Conservation (phyloP, 1,140 invertebrate species). For the Drosophila azteca region DNA sequence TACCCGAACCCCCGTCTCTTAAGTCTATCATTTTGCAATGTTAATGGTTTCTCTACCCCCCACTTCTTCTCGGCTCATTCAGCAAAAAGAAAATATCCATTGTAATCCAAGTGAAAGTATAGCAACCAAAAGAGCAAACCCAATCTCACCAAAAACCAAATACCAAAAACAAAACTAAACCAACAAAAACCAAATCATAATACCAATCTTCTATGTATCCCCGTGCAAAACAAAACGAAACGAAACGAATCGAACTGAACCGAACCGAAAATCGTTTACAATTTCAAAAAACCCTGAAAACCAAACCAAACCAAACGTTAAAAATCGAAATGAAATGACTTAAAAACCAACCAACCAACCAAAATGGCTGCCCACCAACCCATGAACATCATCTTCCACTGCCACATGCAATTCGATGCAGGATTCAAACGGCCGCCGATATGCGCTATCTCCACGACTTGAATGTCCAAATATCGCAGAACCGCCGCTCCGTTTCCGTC, state of each 20-base stretch:
- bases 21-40: slow-evolving; percentile 45
- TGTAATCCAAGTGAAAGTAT: slow-evolving; percentile 82
- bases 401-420: slow-evolving; percentile 22
- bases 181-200: slow-evolving; percentile 70
- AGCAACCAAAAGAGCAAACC: slow-evolving; percentile 77
- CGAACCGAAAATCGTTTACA: slow-evolving; percentile 39
- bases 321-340: slow-evolving; percentile 44
- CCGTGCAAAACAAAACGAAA: slow-evolving; percentile 41
- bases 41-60: slow-evolving; percentile 65
- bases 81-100: slow-evolving; percentile 77
- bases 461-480: slow-evolving; percentile 82
- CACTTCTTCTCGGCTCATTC: slow-evolving; percentile 71
- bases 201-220: slow-evolving; percentile 79
- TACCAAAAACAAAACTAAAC: slow-evolving; percentile 39
- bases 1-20: slow-evolving; percentile 18
- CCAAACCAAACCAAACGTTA: slow-evolving; percentile 24
- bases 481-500: slow-evolving; percentile 72
- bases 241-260: not conserved
- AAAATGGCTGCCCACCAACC: slow-evolving; percentile 33
- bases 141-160: slow-evolving; percentile 58
- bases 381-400: slow-evolving; percentile 4
- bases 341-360: slow-evolving; percentile 16
- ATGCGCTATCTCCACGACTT: slow-evolving; percentile 80
- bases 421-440: slow-evolving; percentile 71
- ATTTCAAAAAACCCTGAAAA: slow-evolving; percentile 33